Base-by-base conservation (phyloP, 2,888 invertebrate genomes). In the Thera obeliscata region DNA sequence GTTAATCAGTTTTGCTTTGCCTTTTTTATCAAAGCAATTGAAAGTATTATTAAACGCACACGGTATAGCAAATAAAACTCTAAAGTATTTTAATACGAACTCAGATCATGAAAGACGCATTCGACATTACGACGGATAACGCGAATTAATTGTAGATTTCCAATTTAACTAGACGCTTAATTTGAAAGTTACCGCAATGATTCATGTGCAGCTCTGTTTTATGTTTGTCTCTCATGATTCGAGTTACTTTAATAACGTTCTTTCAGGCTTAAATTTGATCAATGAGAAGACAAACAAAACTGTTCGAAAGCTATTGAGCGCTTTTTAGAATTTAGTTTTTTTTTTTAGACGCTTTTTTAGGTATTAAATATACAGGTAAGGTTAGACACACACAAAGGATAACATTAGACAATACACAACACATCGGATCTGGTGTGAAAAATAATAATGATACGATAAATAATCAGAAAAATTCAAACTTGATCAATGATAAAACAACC, bases 381-480 rank as follows among this genome's bases (percentile, higher is more conserved):
- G 95, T 95, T 92, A 96, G 96, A 97, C 96, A 97, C 96, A 97
- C 97, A 97, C 97, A 96, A 96, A 95, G 97, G 96, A 96, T 95
- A 95, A 96, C 96, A 96, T 96, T 96, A 97, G 97, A 97, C 97
- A 96, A 97, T 96, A 97, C 97, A 97, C 97, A 97, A 94, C 91
- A 93, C 94, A 91, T 91, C 91, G 90, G 91, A 92, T 94, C 94
- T 94, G 94, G 94, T 93, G 94, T 92, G 94, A 93, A 91, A 91
- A 89, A 84, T 84, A 89, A 88, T 81, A 85, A 83, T 79, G 81
- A 74, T 77, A 82, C 74, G 80, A 86, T 83, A 88, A 88, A 76
- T 75, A 74, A 86, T 79, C 69, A 80, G 78, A 78, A 84, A 86
- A 83, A 79, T 81, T 76, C 83, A 59, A 55, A 68, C 57, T 43